Evolutionary conservation across 2,113 vertebrate genomes (phyloP).

Genomic region (Xiphophorus maculatus): DNA sequence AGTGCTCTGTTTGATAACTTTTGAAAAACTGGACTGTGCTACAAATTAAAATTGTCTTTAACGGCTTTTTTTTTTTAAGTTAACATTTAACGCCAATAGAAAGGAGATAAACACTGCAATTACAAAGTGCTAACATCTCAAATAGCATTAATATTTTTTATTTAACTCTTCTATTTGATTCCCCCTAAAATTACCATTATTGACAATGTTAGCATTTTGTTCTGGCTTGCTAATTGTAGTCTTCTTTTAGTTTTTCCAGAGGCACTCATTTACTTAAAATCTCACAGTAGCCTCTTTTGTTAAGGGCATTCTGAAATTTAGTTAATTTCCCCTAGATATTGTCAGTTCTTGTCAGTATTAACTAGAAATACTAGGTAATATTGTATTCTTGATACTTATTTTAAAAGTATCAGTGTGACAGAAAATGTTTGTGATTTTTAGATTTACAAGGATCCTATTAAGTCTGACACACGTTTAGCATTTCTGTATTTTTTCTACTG

Average conservation of each 20-base stretch:
- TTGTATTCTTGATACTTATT: no score
- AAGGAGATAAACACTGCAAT: background rate
- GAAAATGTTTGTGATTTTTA: no score
- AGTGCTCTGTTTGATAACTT: slow-evolving; percentile 8
- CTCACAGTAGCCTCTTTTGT: background rate
- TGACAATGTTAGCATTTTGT: background rate
- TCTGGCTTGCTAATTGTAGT: background rate
- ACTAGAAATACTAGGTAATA: no score
- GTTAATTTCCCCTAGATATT: background rate
- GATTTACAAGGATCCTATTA: no score
- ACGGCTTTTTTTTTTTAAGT: background rate
- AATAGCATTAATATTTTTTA: background rate
- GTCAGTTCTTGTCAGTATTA: background rate
- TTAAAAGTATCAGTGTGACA: no score
- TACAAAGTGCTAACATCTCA: background rate
- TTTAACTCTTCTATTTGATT: background rate
- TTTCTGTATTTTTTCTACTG: no score
- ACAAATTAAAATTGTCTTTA: slow-evolving; percentile 15
- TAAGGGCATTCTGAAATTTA: background rate
- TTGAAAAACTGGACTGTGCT: slow-evolving; percentile 22
- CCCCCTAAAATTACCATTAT: background rate
- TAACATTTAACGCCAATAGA: background rate
- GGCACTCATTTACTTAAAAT: background rate
- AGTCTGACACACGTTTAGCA: no score
- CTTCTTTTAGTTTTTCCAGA: background rate